These are phyloP conservation scores for Columbina picui DNA, from an alignment of 2,113 vertebrate genomes.

Conservation along the genomic window DNA sequence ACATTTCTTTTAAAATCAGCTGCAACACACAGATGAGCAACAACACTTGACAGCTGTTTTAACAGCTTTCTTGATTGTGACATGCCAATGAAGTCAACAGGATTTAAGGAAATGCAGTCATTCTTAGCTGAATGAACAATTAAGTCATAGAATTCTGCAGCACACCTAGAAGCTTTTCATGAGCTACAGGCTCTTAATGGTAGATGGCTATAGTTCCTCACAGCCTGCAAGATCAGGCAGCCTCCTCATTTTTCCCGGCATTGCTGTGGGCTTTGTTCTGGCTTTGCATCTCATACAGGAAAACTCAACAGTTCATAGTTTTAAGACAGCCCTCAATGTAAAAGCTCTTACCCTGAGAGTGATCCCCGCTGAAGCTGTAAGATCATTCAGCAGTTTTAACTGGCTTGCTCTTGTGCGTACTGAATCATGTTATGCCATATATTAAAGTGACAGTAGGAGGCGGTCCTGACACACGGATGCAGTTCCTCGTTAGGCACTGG, in stretches of 20 bases:
- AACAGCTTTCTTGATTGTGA: background rate
- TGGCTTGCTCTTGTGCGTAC: background rate
- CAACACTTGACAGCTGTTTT: background rate
- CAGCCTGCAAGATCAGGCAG: background rate
- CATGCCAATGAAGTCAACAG: background rate
- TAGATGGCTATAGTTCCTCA: background rate
- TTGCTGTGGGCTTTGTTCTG: background rate
- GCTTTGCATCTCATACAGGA: background rate
- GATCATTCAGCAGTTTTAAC: background rate
- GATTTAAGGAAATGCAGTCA: background rate
- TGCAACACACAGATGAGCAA: background rate
- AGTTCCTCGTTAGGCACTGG: background rate
- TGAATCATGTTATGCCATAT: no score
- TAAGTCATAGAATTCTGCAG: background rate
- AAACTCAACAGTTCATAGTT: rapidly evolving
- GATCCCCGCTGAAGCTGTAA: no score
- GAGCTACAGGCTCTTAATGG: no score
- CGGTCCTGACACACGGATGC: no score
- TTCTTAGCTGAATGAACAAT: background rate
- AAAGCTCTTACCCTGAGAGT: background rate
- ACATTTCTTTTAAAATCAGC: background rate
- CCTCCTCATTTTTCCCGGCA: background rate
- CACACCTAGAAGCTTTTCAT: background rate
- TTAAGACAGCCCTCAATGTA: background rate
- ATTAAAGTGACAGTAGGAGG: background rate